Evolutionary conservation across 1,140 invertebrate species (phyloP), one percentile per base, ranked within the genome.

Genomic region (Anastatus disparis): DNA sequence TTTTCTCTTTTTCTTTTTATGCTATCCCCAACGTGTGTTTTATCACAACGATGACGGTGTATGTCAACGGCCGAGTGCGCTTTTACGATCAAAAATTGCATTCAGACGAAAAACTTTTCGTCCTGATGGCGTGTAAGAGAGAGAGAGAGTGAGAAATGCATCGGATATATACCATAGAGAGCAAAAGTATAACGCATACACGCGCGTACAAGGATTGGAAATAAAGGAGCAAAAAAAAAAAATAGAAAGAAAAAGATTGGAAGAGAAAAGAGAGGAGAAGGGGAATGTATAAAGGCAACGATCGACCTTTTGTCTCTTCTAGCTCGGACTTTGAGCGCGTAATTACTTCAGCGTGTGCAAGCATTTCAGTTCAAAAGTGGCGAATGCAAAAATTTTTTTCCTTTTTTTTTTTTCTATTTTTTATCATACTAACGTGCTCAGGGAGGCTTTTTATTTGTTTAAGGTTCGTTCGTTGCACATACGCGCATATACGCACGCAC

Each of bases 1-100:
- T 35, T 2, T 12, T 2, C 48, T 7, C 58, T 38, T 22, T 27
- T 42, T 61, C 24, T 22, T 24, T 12, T 13, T 15, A 42, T 50
- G 15, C n/a, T 8, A 3, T 2, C 20, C 17, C 20, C 20, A 2
- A 27, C 38, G 38, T 46, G 64, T 52, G 31, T 56, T 55, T 56
- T 56, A 66, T 66, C 50, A 22, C 12, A 20, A 15, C 12, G 50
- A 27, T 66, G 64, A 56, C 27, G 40, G n/a, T 10, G 27, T 17
- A 4, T 55, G 63, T 48, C 52, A 56, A n/a, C n/a, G n/a, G 64
- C 22, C 1, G 50, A 40, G 35, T 26, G 0, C n/a, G 46, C 66
- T 69, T 69, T 69, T 20, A 53, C 56, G 17, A 53, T 62, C 46
- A 70, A 70, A n/a, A 70, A 62, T 63, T 70, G 24, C 50, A 70